Base-by-base conservation (phyloP, 53 echinoderm and acorn worm species). In the Holothuria leucospilota region DNA sequence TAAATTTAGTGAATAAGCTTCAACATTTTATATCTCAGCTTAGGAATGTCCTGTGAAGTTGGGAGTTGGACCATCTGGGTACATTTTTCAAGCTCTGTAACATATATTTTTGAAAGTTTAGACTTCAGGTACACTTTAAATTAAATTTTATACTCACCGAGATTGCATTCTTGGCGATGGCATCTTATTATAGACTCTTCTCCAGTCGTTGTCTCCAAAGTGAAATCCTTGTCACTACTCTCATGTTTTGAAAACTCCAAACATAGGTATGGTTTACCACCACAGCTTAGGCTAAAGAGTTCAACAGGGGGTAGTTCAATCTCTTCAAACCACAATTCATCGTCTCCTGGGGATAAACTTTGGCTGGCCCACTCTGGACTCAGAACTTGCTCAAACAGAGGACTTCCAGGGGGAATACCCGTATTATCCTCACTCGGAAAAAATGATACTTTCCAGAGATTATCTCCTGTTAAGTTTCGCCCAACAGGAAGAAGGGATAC, bases 361-460 rank as follows among this genome's bases (percentile, higher is more conserved):
- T 29, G 52, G 11, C 60, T 34, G 12, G 80, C 60, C 61, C 59
- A 29, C 8, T 34, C 20, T 60, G 60, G 34, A 51, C 20, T 15
- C 56, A 80, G 20, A 61, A 80, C 29, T 80, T 80, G 80, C 61
- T 61, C 80, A 60, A 60, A 80, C 5, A 29, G 8, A 39, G 80
- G 59, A 34, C 38, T 4, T 14, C 59, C 29, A 60, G 38, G 80
- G 7, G 34, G 25, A 5, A 34, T 38, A n/a, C 80, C 80, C 30
- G 56, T 26, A 25, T 80, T 38, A 39, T 80, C 26, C 0, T 28
- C 61, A 34, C 80, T 80, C 1, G 80, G n/a, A 16, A 80, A 80
- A 59, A 80, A 80, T 11, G 24, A 13, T 4, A 80, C 80, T 61
- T 80, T 80, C 80, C 80, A 80, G 26, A 80, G 21, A 34, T 80